Evolutionary conservation across 30 jellyfish, hydroid and myxozoan species (phyloP).

Genomic region (Cassiopea xamachana): DNA sequence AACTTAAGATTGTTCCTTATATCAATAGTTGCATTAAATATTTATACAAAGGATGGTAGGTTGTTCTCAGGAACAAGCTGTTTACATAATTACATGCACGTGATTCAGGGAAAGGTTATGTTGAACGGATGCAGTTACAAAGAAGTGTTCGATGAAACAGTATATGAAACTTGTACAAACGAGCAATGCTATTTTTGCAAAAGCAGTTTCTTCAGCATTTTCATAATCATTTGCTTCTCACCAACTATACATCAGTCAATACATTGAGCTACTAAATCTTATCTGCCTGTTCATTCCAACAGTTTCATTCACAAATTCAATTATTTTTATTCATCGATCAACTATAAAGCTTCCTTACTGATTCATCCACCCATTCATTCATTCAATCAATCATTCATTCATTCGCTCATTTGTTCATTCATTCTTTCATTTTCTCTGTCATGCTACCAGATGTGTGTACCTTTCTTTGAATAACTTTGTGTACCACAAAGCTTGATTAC

Average conservation of each 20-base stretch:
- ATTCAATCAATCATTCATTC: neutral
- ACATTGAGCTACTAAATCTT: too few species aligned
- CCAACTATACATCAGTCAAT: too few species aligned
- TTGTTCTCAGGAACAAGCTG: slow-evolving; percentile 65
- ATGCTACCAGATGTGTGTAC: neutral
- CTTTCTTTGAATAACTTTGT: neutral
- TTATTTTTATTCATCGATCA: neutral
- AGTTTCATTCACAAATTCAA: neutral
- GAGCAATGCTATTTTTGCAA: too few species aligned
- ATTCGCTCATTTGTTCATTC: neutral
- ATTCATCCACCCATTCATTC: neutral
- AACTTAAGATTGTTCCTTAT: neutral
- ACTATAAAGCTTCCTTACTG: neutral
- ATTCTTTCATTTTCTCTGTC: neutral
- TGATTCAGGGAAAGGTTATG: neutral
- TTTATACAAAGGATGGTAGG: slow-evolving; percentile 22
- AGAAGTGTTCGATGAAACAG: neutral
- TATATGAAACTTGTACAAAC: neutral
- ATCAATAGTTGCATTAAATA: slow-evolving; percentile 39
- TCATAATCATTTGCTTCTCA: too few species aligned
- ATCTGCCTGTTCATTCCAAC: too few species aligned
- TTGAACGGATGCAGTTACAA: neutral
- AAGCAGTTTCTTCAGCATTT: too few species aligned
- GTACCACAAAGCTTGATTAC: neutral
- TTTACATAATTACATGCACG: slow-evolving; percentile 8